Conservation (phyloP, 2,797 vertebrate species). For the Tamandua tetradactyla region DNA sequence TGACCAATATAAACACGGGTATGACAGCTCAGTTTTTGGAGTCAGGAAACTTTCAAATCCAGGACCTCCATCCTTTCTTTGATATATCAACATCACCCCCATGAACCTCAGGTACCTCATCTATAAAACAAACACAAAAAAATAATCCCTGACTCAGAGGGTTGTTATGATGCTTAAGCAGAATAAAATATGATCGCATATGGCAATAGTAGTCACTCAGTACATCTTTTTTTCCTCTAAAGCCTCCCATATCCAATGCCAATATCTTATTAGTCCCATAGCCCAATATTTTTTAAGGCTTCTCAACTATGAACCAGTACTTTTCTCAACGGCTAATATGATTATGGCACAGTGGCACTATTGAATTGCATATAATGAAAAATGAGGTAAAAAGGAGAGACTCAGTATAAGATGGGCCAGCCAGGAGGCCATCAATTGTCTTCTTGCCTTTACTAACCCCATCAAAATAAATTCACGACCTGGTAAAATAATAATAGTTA, state of each 20-base stretch:
- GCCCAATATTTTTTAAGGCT: neutral
- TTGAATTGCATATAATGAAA: neutral
- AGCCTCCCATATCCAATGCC: neutral
- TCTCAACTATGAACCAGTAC: neutral
- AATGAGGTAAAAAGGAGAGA: neutral
- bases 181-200: neutral
- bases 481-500: neutral
- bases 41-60: neutral
- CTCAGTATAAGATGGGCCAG: neutral
- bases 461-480: neutral
- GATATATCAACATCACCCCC: neutral
- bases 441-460: neutral
- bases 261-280: neutral
- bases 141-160: neutral
- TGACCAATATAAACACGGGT: neutral
- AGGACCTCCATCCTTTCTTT: neutral
- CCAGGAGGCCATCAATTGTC: accelerated
- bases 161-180: neutral
- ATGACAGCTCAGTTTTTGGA: too few species aligned
- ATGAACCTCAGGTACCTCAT: neutral
- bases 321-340: neutral
- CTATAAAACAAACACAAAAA: neutral
- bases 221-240: neutral
- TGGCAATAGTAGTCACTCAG: neutral
- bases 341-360: neutral